These are phyloP conservation scores for Pteruthius melanotis DNA, from an alignment of 2,113 vertebrate genomes.

Conservation along the genomic window DNA sequence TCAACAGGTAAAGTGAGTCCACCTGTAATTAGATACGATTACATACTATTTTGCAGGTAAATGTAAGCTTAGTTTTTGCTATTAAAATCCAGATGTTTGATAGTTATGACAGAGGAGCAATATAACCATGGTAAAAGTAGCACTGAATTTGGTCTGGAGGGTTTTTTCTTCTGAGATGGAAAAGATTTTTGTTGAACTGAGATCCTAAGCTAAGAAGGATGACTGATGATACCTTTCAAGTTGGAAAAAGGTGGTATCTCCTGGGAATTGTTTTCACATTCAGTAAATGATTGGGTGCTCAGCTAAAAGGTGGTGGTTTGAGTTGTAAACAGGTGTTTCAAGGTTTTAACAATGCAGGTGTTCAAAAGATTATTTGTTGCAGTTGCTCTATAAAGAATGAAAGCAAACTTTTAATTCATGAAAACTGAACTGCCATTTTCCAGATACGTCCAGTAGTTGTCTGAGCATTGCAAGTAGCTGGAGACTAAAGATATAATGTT, in stretches of 20 bases:
- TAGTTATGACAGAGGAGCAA: background rate
- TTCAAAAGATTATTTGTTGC: background rate
- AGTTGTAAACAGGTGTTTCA: background rate
- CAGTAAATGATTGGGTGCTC: background rate
- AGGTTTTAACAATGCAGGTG: background rate
- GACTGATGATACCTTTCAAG: background rate
- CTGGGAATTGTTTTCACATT: accelerated
- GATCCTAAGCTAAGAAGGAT: background rate
- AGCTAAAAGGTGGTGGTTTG: background rate
- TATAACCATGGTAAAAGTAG: background rate
- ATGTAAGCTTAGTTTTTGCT: background rate
- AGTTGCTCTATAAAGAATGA: background rate
- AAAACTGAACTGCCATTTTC: background rate
- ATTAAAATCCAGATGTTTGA: background rate
- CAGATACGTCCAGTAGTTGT: background rate
- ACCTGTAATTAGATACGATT: background rate
- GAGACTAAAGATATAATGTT: background rate
- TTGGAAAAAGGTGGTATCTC: background rate
- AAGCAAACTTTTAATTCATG: background rate
- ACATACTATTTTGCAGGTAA: background rate
- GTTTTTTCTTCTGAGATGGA: background rate
- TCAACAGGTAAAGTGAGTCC: background rate
- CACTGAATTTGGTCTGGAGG: accelerated
- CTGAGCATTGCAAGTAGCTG: background rate
- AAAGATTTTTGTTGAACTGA: background rate